Conservation (phyloP, 2,888 invertebrate species). For the Drosophila anceps region DNA sequence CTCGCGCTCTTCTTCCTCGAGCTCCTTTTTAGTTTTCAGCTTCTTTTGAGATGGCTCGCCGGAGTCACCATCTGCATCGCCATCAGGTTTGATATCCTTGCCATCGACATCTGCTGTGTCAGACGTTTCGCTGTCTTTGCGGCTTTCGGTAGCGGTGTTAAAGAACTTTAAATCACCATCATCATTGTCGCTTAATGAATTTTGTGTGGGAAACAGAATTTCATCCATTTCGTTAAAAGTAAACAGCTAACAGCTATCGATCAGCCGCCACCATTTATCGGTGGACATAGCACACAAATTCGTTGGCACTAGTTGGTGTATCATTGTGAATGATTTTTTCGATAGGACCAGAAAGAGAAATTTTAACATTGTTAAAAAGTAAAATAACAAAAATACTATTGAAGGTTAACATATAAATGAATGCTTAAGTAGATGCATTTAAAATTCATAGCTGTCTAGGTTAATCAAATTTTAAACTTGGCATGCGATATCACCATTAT, state of each 20-base stretch:
- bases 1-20: constrained; percentile 97
- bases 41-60: constrained; percentile 86
- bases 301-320: neutral
- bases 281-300: neutral
- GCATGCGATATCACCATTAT: too few species aligned
- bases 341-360: neutral
- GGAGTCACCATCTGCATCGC: constrained; percentile 55
- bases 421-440: too few species aligned
- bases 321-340: neutral
- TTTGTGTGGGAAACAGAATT: constrained; percentile 76
- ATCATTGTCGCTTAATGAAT: constrained; percentile 68
- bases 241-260: constrained; percentile 27
- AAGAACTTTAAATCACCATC: constrained; percentile 81
- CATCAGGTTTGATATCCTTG: constrained; percentile 45
- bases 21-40: constrained; percentile 91
- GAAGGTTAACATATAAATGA: neutral
- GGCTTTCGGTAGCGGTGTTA: constrained; percentile 54
- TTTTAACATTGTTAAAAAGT: too few species aligned
- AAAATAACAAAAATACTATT: too few species aligned
- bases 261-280: constrained; percentile 16
- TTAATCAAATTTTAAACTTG: too few species aligned
- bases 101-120: constrained; percentile 42
- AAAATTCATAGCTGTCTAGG: too few species aligned
- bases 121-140: constrained; percentile 63
- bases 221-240: constrained; percentile 70